phyloP scores from a whole-genome alignment of 2,888 invertebrate species.

The Luperina nickerlii region DNA sequence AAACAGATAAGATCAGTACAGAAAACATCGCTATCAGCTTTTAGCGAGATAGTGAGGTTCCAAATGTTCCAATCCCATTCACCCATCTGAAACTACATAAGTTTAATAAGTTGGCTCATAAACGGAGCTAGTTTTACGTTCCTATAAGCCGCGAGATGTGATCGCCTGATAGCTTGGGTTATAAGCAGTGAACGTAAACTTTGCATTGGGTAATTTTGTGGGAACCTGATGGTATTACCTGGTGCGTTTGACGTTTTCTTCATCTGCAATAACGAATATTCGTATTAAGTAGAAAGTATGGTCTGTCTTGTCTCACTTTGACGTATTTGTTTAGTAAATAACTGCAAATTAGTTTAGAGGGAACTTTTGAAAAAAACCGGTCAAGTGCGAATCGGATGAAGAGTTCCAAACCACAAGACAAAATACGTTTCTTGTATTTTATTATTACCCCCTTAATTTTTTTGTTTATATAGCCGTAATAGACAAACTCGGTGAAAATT shows the following conservation, averaged over 20 bases:
- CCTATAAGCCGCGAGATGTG: conserved; percentile 56
- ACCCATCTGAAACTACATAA: conserved; percentile 55
- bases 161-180: conserved; percentile 57
- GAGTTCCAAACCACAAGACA: no score
- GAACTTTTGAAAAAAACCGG: not conserved
- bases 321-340: not conserved
- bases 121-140: conserved; percentile 60
- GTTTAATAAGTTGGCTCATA: conserved; percentile 63
- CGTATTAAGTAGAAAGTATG: not conserved
- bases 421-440: no score
- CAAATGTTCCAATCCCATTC: conserved; percentile 47
- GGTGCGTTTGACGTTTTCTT: conserved; percentile 33
- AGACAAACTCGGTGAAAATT: no score
- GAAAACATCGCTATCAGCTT: conserved; percentile 43
- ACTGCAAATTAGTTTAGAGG: not conserved
- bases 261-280: conserved; percentile 1
- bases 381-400: no score
- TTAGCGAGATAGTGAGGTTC: conserved; percentile 47
- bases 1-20: conserved; percentile 53
- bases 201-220: conserved; percentile 57
- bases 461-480: not conserved
- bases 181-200: conserved; percentile 62
- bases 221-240: conserved; percentile 51
- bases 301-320: not conserved
- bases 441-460: no score